Percentiles rank a stretch among this genome's conserved stretches.
Evolutionary conservation across 2,797 vertebrate genomes (phyloP).

Genomic region (Fistularia commersonii): DNA sequence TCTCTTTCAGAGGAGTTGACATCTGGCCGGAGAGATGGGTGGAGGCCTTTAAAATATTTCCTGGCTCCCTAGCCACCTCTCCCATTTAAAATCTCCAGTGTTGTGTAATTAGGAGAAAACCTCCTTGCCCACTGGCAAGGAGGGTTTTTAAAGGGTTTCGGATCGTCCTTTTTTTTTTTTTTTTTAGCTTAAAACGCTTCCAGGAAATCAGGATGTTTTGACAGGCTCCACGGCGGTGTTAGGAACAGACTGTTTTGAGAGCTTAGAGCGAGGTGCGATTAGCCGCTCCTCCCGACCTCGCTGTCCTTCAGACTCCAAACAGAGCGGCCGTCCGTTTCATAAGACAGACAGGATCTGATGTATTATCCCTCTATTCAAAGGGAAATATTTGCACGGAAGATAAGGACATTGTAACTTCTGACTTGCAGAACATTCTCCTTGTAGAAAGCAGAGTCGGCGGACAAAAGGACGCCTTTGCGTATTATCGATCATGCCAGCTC

Average conservation of each 20-base stretch:
- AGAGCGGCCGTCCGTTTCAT: too few species aligned
- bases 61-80: conserved; percentile 38
- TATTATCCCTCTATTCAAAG: too few species aligned
- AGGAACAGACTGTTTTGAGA: conserved; percentile 22
- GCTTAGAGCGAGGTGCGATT: conserved; percentile 7
- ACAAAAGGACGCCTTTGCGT: too few species aligned
- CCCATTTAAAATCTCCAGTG: conserved; percentile 16
- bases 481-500: too few species aligned
- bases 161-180: background rate
- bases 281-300: too few species aligned
- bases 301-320: too few species aligned
- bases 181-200: conserved; percentile 11
- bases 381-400: too few species aligned
- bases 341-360: too few species aligned
- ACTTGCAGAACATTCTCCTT: too few species aligned
- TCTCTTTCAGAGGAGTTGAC: conserved; percentile 64
- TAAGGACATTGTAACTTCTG: too few species aligned
- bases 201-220: conserved; percentile 36
- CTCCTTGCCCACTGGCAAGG: background rate
- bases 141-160: conserved; percentile 9
- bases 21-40: conserved; percentile 61
- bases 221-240: conserved; percentile 13
- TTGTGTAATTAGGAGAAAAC: too few species aligned
- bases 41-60: conserved; percentile 60
- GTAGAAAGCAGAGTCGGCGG: too few species aligned